Evolutionary conservation across 2,888 invertebrate species (phyloP).

Genomic region (Tineola bisselliella): DNA sequence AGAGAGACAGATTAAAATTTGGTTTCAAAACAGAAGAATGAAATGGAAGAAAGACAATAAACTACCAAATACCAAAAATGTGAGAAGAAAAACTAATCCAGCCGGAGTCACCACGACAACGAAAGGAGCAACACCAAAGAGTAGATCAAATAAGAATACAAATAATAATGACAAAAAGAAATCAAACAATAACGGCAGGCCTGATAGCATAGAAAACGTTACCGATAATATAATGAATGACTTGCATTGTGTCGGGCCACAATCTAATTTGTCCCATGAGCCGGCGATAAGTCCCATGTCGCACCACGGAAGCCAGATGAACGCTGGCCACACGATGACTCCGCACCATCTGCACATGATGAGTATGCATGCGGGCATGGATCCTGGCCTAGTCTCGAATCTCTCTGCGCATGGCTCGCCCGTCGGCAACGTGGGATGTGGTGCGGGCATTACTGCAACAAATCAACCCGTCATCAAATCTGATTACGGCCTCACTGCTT

Average conservation of each 20-base stretch:
- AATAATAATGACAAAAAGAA: conserved; percentile 67
- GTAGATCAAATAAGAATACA: conserved; percentile 70
- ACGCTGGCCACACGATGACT: conserved; percentile 66
- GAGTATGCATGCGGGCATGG: conserved; percentile 56
- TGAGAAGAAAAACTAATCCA: conserved; percentile 79
- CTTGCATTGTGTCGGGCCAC: conserved; percentile 66
- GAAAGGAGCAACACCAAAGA: conserved; percentile 71
- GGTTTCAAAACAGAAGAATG: conserved; percentile 89
- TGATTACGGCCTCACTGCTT: conserved; percentile 87
- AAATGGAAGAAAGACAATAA: conserved; percentile 84
- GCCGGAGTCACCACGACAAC: conserved; percentile 72
- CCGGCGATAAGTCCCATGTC: conserved; percentile 63
- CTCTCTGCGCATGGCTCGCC: conserved; percentile 67
- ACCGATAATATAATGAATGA: conserved; percentile 70
- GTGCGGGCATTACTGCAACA: conserved; percentile 44
- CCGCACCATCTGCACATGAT: conserved; percentile 60
- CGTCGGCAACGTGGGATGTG: conserved; percentile 57
- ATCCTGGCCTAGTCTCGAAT: conserved; percentile 43
- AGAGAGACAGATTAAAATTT: conserved; percentile 87
- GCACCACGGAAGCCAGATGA: conserved; percentile 53
- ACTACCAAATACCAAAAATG: conserved; percentile 84
- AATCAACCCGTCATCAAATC: conserved; percentile 78
- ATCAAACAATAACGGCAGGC: conserved; percentile 63
- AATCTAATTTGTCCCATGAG: conserved; percentile 56
- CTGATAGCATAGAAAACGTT: conserved; percentile 73